Evolutionary conservation across 2,888 invertebrate species (phyloP).

Genomic region (Pyrochroa serraticornis): DNA sequence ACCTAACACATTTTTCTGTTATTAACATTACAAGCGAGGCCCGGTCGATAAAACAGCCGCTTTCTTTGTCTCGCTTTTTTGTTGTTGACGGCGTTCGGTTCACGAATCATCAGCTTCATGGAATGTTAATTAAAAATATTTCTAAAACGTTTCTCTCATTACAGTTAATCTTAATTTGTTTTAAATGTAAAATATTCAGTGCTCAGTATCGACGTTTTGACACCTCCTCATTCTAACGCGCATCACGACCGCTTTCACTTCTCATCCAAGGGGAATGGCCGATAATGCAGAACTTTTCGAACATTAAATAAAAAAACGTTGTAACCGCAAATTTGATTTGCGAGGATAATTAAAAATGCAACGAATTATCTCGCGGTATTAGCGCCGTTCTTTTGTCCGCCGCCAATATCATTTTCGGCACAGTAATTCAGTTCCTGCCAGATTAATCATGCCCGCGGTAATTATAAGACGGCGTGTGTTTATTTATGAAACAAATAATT

Average conservation of each 20-base stretch:
- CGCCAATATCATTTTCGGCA: slow-evolving; percentile 30
- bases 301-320: slow-evolving; percentile 6
- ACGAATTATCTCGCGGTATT: slow-evolving; percentile 14
- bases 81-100: slow-evolving; percentile 9
- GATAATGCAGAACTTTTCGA: slow-evolving; percentile 7
- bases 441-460: slow-evolving; percentile 45
- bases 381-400: slow-evolving; percentile 3
- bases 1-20: no score
- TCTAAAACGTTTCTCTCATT: slow-evolving; percentile 31
- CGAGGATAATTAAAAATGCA: slow-evolving; percentile 13
- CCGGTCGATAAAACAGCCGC: slow-evolving; percentile 8
- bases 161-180: slow-evolving; percentile 33
- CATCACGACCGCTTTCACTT: slow-evolving; percentile 30
- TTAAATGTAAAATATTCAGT: slow-evolving; percentile 36
- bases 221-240: slow-evolving; percentile 32
- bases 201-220: slow-evolving; percentile 33
- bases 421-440: slow-evolving; percentile 40
- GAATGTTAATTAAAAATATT: slow-evolving; percentile 33
- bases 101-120: slow-evolving; percentile 15
- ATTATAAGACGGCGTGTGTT: slow-evolving; percentile 42
- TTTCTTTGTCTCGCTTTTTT: slow-evolving; percentile 23
- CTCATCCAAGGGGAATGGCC: slow-evolving; percentile 8
- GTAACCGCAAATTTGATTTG: not conserved
- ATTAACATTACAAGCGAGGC: no score
- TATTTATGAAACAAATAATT: slow-evolving; percentile 47